Evolutionary conservation across 2,797 vertebrate genomes (phyloP), one percentile per base, ranked within the genome.

Genomic region (Crax fasciolata): DNA sequence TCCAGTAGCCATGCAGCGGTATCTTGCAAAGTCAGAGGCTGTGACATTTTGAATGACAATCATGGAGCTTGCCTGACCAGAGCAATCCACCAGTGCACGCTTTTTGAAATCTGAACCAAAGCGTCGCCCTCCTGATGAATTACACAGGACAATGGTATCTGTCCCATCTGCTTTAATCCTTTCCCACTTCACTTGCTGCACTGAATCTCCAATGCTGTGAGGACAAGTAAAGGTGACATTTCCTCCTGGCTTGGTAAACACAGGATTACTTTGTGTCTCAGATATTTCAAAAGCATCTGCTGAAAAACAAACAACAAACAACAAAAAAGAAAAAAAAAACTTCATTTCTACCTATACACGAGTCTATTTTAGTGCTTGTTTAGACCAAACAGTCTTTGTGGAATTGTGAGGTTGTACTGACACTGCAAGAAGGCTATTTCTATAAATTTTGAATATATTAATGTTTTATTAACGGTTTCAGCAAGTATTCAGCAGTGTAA

Each of bases 141-240:
- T 96, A 43, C 98, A 99, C 24, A 79, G 94, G 4, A 96, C 97
- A 16, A 98, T 51, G 11, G 95, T 96, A 80, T 97, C 97, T 10
- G 90, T 89, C 68, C 67, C 75, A 44, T 91, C 95, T 2, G 21
- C 77, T 49, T 94, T 95, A 93, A 98, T 95, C 96, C 91, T 98
- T 95, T 99, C 98, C 96, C 99, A 93, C 3, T 76, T 97, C 11
- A 97, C 97, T 78, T 84, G 41, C 63, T 98, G 89, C 23, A 98
- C 70, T 1, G 94, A 94, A 11, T 89, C 71, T 5, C 97, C 95
- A 68, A 25, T 94, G 21, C 78, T 73, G 41, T 96, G 95, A 73
- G 90, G 86, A 27, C 97, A 98, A 43, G 32, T 95, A 79, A 99
- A 96, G 39, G 97, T 97, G 80, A 98, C 18, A 43, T 98, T 98